Conservation (phyloP, 2,888 invertebrate species). For the Panopea generosa region DNA sequence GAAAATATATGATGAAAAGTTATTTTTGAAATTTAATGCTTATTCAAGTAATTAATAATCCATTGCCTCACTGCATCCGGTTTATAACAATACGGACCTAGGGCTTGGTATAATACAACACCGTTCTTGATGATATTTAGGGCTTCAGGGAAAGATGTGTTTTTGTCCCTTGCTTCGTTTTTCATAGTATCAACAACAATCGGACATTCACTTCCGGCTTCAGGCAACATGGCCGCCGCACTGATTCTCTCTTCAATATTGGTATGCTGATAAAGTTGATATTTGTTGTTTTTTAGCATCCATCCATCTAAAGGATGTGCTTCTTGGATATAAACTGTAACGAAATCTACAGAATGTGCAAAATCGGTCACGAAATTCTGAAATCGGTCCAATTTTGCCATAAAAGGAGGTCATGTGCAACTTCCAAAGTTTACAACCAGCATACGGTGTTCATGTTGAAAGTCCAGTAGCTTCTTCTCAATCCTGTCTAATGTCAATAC, state of each 20-base stretch:
- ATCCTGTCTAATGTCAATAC: slow-evolving; percentile 36
- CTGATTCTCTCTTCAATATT: slow-evolving; percentile 63
- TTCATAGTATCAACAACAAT: slow-evolving; percentile 73
- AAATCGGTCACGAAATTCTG: slow-evolving; percentile 68
- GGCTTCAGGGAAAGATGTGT: slow-evolving; percentile 73
- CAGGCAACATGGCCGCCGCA: slow-evolving; percentile 64
- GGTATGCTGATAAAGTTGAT: slow-evolving; percentile 65
- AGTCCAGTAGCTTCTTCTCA: slow-evolving; percentile 46
- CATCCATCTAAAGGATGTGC: slow-evolving; percentile 79
- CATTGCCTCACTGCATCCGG: slow-evolving; percentile 15
- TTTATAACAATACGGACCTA: slow-evolving; percentile 34
- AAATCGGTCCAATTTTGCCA: slow-evolving; percentile 74
- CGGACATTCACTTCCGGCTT: slow-evolving; percentile 49
- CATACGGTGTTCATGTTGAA: slow-evolving; percentile 65
- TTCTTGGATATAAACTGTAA: slow-evolving; percentile 78
- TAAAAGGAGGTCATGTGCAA: slow-evolving; percentile 81
- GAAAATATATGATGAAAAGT: no score
- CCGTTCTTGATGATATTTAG: slow-evolving; percentile 72
- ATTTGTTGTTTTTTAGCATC: slow-evolving; percentile 65
- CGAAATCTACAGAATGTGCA: slow-evolving; percentile 70
- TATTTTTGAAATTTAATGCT: no score
- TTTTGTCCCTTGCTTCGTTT: slow-evolving; percentile 65
- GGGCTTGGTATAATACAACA: slow-evolving; percentile 67
- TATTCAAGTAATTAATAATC: slow-evolving; percentile 2
- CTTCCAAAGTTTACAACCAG: slow-evolving; percentile 81